phyloP scores from a whole-genome alignment of 1,140 invertebrate species.

The Macrobrachium nipponense region DNA sequence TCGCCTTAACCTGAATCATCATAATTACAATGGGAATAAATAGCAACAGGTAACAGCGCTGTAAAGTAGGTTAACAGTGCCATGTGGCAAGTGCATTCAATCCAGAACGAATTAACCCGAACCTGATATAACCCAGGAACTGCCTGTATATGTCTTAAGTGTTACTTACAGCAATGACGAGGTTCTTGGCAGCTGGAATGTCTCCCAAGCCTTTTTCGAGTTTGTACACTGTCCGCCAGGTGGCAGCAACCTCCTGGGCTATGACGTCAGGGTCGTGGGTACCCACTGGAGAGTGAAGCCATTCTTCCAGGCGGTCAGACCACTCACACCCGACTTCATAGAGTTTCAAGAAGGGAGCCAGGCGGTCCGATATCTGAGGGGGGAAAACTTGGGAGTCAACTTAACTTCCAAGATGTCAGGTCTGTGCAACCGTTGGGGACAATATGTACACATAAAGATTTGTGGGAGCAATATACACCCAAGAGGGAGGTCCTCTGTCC shows the following conservation, averaged over 20 bases:
- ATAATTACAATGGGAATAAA: too few relatives aligned
- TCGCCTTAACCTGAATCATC: too few relatives aligned
- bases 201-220: constrained; percentile 84
- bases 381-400: neutral
- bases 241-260: constrained; percentile 83
- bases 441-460: too few relatives aligned
- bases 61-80: too few relatives aligned
- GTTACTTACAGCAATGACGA: constrained; percentile 58
- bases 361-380: constrained; percentile 73
- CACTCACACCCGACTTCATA: constrained; percentile 91
- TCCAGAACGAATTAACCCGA: too few relatives aligned
- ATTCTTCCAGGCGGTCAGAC: constrained; percentile 82
- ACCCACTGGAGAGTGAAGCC: constrained; percentile 87
- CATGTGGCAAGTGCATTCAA: too few relatives aligned
- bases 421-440: too few relatives aligned
- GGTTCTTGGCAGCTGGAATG: constrained; percentile 60
- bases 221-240: constrained; percentile 86
- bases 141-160: neutral
- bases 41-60: too few relatives aligned
- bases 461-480: too few relatives aligned
- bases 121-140: too few relatives aligned
- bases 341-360: constrained; percentile 87
- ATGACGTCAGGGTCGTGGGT: constrained; percentile 90
- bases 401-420: too few relatives aligned
- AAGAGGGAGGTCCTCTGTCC: too few relatives aligned